Conservation (phyloP, 1,140 invertebrate genomes). For the Laodelphax striatellus region DNA sequence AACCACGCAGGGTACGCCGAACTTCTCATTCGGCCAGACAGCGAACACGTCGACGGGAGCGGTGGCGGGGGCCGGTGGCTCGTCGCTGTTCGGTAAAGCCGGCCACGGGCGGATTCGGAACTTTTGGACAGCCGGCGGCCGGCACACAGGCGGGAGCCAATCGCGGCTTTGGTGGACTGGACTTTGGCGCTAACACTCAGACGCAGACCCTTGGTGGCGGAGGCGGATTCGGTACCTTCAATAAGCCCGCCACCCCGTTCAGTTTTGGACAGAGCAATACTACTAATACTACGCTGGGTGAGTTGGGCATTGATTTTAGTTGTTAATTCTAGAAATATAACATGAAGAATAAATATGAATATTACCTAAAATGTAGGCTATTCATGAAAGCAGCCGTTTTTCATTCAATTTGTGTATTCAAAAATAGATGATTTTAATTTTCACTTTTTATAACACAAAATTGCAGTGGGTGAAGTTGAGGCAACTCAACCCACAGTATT, state of each 20-base stretch:
- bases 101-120: slow-evolving; percentile 30
- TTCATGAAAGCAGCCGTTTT: too few species aligned
- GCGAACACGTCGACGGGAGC: slow-evolving; percentile 31
- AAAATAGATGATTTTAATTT: too few species aligned
- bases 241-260: slow-evolving; percentile 32
- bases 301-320: too few species aligned
- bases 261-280: slow-evolving; percentile 38
- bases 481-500: too few species aligned
- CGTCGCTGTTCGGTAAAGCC: slow-evolving; percentile 33
- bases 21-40: slow-evolving; percentile 37
- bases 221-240: slow-evolving; percentile 32
- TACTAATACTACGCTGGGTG: slow-evolving; percentile 30
- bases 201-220: slow-evolving; percentile 29
- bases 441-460: too few species aligned
- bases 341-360: too few species aligned
- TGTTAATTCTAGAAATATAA: too few species aligned
- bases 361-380: too few species aligned
- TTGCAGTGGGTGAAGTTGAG: too few species aligned
- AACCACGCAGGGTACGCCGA: slow-evolving; percentile 18
- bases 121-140: slow-evolving; percentile 35
- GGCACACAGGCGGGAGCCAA: slow-evolving; percentile 40
- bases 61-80: slow-evolving; percentile 2
- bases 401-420: neutral
- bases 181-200: slow-evolving; percentile 32
- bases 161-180: slow-evolving; percentile 31